Evolutionary conservation across 2,797 vertebrate species (phyloP).

Genomic region (Anas bahamensis): DNA sequence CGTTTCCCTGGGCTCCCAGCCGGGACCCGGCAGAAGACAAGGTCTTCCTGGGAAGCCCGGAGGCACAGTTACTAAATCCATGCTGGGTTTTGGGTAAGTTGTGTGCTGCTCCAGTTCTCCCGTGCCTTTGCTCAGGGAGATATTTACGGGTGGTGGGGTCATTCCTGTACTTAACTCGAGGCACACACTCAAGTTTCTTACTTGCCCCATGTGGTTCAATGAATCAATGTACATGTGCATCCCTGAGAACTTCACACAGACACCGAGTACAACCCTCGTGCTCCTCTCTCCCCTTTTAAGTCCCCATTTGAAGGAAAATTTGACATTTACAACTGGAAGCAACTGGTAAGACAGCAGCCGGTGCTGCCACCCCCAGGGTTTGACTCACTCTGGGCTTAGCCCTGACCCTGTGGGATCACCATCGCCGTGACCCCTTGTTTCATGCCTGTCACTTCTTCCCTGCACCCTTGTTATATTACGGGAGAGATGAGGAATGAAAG

Average conservation of each 20-base stretch:
- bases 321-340: neutral
- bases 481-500: neutral
- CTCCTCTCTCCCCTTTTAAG: neutral
- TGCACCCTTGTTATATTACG: neutral
- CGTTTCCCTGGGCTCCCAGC: neutral
- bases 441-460: neutral
- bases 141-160: neutral
- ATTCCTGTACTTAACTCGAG: neutral
- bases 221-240: rapidly evolving
- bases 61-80: neutral
- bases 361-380: neutral
- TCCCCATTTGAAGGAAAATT: neutral
- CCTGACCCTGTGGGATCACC: neutral
- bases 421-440: neutral
- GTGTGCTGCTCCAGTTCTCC: neutral
- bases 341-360: neutral
- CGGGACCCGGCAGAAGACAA: neutral
- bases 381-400: neutral
- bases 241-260: neutral
- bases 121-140: neutral
- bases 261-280: rapidly evolving
- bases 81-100: too few relatives aligned
- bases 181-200: neutral
- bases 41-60: neutral
- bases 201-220: rapidly evolving